Conservation (phyloP, 1,140 invertebrate genomes). For the Vanessa tameamea region DNA sequence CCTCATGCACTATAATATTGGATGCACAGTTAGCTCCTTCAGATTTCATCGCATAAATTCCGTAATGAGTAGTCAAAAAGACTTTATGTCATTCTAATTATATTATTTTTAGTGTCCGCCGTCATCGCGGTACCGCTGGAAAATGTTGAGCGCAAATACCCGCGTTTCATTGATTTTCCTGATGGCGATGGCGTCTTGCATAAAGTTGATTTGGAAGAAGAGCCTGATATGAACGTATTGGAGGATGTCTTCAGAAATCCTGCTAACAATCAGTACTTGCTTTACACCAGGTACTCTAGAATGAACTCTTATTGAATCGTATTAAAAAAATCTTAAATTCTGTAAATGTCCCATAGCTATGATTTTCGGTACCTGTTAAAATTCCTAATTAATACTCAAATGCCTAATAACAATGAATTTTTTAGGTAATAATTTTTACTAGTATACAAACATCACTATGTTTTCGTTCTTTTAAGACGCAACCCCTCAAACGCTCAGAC, state of each 20-base stretch:
- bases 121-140: constrained; percentile 5
- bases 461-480: constrained; percentile 43
- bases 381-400: no score
- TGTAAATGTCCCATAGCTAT: no score
- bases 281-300: constrained; percentile 59
- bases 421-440: background rate
- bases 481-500: constrained; percentile 44
- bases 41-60: background rate
- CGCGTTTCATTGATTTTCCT: constrained; percentile 51
- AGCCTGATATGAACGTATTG: constrained; percentile 46
- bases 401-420: no score
- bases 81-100: background rate
- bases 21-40: background rate
- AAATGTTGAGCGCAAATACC: constrained; percentile 36
- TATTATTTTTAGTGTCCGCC: constrained; percentile 16
- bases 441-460: background rate
- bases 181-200: constrained; percentile 56
- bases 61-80: background rate
- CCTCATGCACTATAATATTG: no score
- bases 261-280: constrained; percentile 52
- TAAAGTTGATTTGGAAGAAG: constrained; percentile 54
- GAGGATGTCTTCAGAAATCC: constrained; percentile 49
- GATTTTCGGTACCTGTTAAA: no score
- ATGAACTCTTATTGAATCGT: background rate
- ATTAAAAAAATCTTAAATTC: no score